phyloP scores from a whole-genome alignment of 2,797 vertebrate species.

The Synaphobranchus kaupii region DNA sequence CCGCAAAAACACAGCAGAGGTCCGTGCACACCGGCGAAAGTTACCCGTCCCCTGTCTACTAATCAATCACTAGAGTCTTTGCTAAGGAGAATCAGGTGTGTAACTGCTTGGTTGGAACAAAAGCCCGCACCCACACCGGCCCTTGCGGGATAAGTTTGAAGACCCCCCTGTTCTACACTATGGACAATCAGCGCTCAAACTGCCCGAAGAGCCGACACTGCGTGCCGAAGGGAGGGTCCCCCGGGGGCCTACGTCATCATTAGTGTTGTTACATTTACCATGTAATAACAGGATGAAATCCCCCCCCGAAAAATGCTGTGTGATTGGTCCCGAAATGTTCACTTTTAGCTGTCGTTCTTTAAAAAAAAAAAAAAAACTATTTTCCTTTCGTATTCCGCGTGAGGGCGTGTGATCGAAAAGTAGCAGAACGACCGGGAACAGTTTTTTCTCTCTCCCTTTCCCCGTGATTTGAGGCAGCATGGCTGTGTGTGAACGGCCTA shows the following conservation, averaged over 20 bases:
- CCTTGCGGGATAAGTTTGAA: too few species aligned
- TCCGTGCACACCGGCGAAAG: not conserved
- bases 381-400: not conserved
- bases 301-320: not conserved
- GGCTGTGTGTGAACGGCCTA: constrained; percentile 10
- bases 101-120: too few species aligned
- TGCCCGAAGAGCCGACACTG: not conserved
- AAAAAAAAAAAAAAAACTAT: not conserved
- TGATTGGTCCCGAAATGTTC: not conserved
- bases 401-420: not conserved
- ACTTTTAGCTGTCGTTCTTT: not conserved
- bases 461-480: constrained; percentile 8
- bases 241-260: not conserved
- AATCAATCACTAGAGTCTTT: too few species aligned
- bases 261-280: constrained; percentile 14
- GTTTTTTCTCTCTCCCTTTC: not conserved
- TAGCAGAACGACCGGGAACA: not conserved
- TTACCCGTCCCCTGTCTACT: not conserved
- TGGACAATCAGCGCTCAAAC: not conserved
- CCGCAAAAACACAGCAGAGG: not conserved
- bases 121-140: too few species aligned
- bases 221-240: not conserved
- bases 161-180: too few species aligned
- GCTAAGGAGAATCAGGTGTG: too few species aligned
- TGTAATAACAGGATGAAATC: not conserved